Base-by-base conservation (phyloP, 2,113 vertebrate genomes). In the Rhinogobius similis region DNA sequence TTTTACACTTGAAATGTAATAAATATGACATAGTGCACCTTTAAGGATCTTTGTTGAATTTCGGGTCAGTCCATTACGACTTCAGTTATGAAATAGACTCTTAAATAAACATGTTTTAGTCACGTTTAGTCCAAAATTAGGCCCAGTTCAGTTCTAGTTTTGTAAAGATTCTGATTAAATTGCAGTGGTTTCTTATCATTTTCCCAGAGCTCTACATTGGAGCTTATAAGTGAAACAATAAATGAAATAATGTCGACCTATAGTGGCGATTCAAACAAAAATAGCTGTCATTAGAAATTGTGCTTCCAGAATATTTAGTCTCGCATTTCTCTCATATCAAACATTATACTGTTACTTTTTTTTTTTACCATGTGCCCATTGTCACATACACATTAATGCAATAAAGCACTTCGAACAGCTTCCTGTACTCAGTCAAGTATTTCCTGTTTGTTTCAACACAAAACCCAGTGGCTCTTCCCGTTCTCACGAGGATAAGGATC, bases 361-460 rank as follows among this genome's bases (percentile, higher is more conserved):
- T 18, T 32, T 64, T 65, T 41, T 20, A 58, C 52, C 68, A 44
- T 9, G 36, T 56, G 71, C 48, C 50, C 70, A 38, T 65, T 59
- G 56, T 70, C 46, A 68, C 26, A 65, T 32, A 55, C 61, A 68
- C 29, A 36, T n/a, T 38, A 76, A 62, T 70, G 67, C 72, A 61
- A 9, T 36, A 29, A 67, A 65, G 64, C n/a, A 21, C 70, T 67
- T 73, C 43, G 50, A 79, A 79, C 36, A 61, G 65, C 78, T 79
- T 81, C 76, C 82, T 83, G 75, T 67, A 29, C 61, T 72, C 38
- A 48, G 68, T 83, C 85, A 85, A 82, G 76, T 77, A 78, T 79
- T 85, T 85, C 77, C 85, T 79, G 78, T 84, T 85, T 68, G 79
- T 68, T 23, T 63, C 67, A 23, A 64, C 79, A 78, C 74, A 75